A percentile compares a stretch with the other conserved stretches of the same genome.
phyloP scores from a whole-genome alignment of 2,113 vertebrate genomes.

The Chaetorhynchus papuensis region DNA sequence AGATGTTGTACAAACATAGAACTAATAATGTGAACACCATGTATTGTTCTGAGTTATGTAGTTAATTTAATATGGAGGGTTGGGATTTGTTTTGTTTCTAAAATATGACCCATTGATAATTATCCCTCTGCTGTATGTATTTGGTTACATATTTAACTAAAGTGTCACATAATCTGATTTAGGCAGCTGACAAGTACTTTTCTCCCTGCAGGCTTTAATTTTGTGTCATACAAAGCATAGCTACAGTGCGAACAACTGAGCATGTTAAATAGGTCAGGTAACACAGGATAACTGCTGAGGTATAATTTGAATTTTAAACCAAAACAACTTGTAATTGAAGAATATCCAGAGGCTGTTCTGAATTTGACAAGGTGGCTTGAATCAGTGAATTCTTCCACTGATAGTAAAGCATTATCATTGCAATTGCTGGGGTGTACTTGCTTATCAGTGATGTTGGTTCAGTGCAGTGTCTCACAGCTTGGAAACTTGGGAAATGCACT shows the following conservation, averaged over 20 bases:
- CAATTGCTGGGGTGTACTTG: background rate
- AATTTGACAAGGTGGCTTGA: background rate
- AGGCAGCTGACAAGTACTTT: background rate
- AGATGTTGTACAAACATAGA: background rate
- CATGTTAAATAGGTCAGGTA: slow-evolving; percentile 3
- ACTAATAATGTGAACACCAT: rapidly evolving
- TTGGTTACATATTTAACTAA: background rate
- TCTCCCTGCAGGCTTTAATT: background rate
- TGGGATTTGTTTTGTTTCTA: background rate
- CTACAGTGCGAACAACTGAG: background rate
- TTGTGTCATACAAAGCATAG: background rate
- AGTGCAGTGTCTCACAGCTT: background rate
- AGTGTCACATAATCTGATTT: background rate
- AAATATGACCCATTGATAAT: background rate
- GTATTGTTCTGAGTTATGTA: background rate
- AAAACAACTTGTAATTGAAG: background rate
- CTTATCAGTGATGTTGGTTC: background rate
- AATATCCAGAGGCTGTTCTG: background rate
- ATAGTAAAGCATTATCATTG: background rate
- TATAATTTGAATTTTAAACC: background rate
- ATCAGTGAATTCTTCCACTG: background rate
- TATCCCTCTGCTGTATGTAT: background rate
- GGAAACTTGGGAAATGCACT: background rate
- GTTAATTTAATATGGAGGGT: background rate
- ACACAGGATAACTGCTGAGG: background rate